Conservation (phyloP, 2,888 invertebrate species). For the Oxyteleia sp. region DNA sequence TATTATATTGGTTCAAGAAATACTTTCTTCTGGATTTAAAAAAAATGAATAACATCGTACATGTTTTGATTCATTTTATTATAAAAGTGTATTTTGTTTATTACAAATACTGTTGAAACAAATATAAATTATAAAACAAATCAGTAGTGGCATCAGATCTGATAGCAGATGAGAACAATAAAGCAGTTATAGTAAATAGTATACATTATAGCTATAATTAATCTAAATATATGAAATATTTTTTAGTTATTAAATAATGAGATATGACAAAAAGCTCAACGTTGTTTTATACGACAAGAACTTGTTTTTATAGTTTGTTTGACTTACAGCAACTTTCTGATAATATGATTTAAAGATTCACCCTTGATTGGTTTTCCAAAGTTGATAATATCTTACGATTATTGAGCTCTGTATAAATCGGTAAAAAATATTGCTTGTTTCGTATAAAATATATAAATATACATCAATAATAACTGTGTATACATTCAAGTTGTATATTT, state of each 20-base stretch:
- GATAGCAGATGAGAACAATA: conserved; percentile 21
- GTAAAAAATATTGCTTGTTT: conserved; percentile 49
- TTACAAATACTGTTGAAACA: conserved; percentile 43
- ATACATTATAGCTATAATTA: conserved; percentile 35
- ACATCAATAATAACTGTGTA: conserved; percentile 50
- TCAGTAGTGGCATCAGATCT: conserved; percentile 24
- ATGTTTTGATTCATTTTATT: conserved; percentile 35
- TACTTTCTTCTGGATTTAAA: too few relatives aligned
- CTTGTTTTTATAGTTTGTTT: too few relatives aligned
- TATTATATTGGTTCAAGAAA: too few relatives aligned
- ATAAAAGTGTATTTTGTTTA: conserved; percentile 32
- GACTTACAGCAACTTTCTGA: neutral
- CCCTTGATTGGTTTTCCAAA: conserved; percentile 29
- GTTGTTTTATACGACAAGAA: conserved; percentile 15
- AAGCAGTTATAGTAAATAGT: conserved; percentile 28
- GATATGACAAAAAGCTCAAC: conserved; percentile 14
- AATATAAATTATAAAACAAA: conserved; percentile 44
- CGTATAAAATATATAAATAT: conserved; percentile 62
- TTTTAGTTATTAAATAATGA: conserved; percentile 42
- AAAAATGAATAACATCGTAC: too few relatives aligned
- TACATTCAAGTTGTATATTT: conserved; percentile 43
- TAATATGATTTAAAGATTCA: conserved; percentile 31
- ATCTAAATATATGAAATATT: conserved; percentile 40
- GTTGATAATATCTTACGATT: conserved; percentile 24
- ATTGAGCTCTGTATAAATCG: conserved; percentile 36